Base-by-base conservation (phyloP, 2,113 vertebrate genomes). In the Leptobrachium leishanense region DNA sequence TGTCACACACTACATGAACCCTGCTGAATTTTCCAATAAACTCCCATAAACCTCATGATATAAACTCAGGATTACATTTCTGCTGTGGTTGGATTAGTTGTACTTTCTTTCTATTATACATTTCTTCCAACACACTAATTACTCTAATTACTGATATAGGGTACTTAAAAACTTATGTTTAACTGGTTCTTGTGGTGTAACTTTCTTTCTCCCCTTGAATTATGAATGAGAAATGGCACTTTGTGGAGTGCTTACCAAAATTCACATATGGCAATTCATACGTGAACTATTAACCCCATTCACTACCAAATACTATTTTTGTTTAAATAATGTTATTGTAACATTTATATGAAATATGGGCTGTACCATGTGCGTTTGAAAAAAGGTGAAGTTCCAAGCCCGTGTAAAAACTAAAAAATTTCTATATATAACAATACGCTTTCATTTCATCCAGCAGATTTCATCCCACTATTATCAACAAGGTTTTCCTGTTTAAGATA, bases 11-110 rank as follows among this genome's bases (percentile, higher is more conserved):
- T 85, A 87, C 92, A 90, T 88, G 91, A 94, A 92, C 88, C 84
- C 89, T 93, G 89, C 88, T 93, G 88, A 90, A 92, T 93, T 92
- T 90, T 91, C 91, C 90, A 92, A 92, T 91, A 91, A 92, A 90
- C 86, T 91, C 84, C 81, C 85, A 88, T 91, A 91, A 92, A 93
- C 86, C 85, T 89, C 85, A 84, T 0, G 73, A 93, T 89, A 89
- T 85, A 90, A 92, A 91, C 87, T 85, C 83, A 12, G 80, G 88
- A 84, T 93, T 91, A 87, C 85, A 85, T 92, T 92, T 90, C 91
- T 89, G 85, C 77, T 82, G 66, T 75, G 82, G 69, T 6, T 84
- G 84, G 74, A 83, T 77, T 84, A 77, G 77, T 81, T 63, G 57
- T 74, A 76, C 43, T 74, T 82, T 82, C 2, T 46, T 81, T 39